phyloP scores from a whole-genome alignment of 1,140 invertebrate genomes.

The Lucilia cuprina region DNA sequence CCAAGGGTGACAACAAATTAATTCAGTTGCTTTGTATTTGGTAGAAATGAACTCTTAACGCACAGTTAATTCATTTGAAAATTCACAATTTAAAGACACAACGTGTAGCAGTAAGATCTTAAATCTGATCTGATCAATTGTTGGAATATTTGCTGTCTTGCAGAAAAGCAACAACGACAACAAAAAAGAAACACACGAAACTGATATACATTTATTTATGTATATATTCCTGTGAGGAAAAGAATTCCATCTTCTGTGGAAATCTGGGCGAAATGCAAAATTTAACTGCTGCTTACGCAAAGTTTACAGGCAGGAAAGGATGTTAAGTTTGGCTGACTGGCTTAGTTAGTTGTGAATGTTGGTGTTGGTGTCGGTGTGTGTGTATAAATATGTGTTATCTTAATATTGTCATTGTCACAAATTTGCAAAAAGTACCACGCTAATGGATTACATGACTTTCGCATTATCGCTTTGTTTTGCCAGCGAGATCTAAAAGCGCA shows the following conservation, averaged over 20 bases:
- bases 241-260: neutral
- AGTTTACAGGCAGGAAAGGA: neutral
- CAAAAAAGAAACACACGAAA: neutral
- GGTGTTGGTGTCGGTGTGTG: neutral
- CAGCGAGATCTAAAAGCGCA: conserved; percentile 51
- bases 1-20: conserved; percentile 43
- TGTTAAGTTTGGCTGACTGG: neutral
- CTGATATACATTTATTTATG: too few species aligned
- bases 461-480: conserved; percentile 62
- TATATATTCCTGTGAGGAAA: neutral
- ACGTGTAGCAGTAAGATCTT: neutral
- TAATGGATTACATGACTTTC: conserved; percentile 63
- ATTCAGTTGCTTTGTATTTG: conserved; percentile 35
- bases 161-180: too few species aligned
- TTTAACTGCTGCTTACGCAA: neutral
- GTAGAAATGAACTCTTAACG: neutral
- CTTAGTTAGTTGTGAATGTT: neutral
- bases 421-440: conserved; percentile 58
- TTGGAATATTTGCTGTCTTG: conserved; percentile 30
- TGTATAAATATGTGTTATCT: conserved; percentile 53
- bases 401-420: conserved; percentile 63
- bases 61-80: conserved; percentile 1
- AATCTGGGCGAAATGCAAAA: neutral
- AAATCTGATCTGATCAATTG: conserved; percentile 26
- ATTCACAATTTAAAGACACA: neutral